phyloP scores from a whole-genome alignment of 2,888 invertebrate genomes.

The Eupithecia subumbrata region DNA sequence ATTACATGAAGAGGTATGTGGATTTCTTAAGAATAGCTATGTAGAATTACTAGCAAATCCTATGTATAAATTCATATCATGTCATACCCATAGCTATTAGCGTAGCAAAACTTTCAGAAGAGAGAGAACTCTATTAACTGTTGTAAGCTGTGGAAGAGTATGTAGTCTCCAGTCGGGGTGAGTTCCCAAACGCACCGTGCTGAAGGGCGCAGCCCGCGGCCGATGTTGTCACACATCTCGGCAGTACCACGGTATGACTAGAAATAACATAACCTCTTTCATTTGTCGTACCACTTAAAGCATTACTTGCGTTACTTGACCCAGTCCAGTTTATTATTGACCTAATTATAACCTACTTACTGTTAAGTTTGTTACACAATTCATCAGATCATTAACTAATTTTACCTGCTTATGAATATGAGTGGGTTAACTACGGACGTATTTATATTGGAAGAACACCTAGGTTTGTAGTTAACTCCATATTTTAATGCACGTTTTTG shows the following conservation, averaged over 20 bases:
- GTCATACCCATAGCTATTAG: conserved; percentile 6
- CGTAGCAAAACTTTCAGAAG: background rate
- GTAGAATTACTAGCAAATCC: conserved; percentile 13
- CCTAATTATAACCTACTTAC: background rate
- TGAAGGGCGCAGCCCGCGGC: background rate
- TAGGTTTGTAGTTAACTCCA: background rate
- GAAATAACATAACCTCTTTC: background rate
- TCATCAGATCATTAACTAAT: background rate
- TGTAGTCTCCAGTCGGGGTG: background rate
- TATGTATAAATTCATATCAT: conserved; percentile 9
- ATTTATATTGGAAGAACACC: background rate
- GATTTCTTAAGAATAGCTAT: conserved; percentile 13
- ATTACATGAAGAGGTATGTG: conserved; percentile 36
- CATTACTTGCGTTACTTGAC: background rate
- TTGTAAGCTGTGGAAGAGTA: background rate
- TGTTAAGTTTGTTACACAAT: background rate
- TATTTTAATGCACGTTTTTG: no score
- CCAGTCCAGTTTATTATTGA: background rate
- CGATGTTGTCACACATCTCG: background rate
- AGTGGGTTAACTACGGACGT: background rate
- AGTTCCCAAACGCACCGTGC: background rate
- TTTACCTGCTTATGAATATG: background rate
- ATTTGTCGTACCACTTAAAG: background rate
- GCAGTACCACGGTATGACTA: background rate
- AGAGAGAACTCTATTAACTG: background rate